Evolutionary conservation across 2,888 invertebrate species (phyloP).

Genomic region (Petrolisthes manimaculis): DNA sequence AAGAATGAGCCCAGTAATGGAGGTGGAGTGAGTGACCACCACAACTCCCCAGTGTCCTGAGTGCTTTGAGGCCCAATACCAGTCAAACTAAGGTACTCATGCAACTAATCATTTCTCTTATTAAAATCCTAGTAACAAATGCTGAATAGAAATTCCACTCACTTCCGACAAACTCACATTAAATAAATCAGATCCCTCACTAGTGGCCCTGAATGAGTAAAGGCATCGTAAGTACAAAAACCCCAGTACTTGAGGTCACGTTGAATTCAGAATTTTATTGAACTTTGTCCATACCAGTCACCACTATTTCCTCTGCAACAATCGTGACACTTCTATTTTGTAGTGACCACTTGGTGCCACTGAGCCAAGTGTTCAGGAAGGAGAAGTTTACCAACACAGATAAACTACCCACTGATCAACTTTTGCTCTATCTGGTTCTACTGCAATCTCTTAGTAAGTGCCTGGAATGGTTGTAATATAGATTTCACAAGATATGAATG

Average conservation of each 20-base stretch:
- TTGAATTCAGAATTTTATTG: neutral
- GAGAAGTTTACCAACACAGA: conserved; percentile 26
- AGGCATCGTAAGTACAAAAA: conserved; percentile 59
- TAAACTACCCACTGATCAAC: conserved; percentile 40
- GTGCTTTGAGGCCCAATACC: conserved; percentile 30
- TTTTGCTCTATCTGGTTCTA: conserved; percentile 12
- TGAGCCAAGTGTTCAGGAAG: conserved; percentile 21
- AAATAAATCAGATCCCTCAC: conserved; percentile 47
- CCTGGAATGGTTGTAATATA: conserved; percentile 35
- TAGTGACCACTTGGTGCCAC: neutral
- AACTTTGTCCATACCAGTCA: neutral
- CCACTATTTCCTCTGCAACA: conserved; percentile 15
- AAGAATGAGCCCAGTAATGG: conserved; percentile 25
- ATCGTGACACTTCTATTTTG: neutral
- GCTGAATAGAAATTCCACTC: conserved; percentile 30
- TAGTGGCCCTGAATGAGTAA: conserved; percentile 58
- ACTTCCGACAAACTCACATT: conserved; percentile 29
- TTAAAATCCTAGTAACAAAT: conserved; percentile 24
- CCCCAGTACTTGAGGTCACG: conserved; percentile 16
- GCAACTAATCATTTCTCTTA: conserved; percentile 30
- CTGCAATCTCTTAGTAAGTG: conserved; percentile 18
- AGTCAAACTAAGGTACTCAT: conserved; percentile 2
- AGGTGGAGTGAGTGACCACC: conserved; percentile 1
- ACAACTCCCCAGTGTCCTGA: conserved; percentile 24
- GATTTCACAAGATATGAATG: neutral